Percentiles rank a stretch among this genome's conserved stretches.
phyloP scores from a whole-genome alignment of 2,797 vertebrate genomes.

The Microchirus variegatus region DNA sequence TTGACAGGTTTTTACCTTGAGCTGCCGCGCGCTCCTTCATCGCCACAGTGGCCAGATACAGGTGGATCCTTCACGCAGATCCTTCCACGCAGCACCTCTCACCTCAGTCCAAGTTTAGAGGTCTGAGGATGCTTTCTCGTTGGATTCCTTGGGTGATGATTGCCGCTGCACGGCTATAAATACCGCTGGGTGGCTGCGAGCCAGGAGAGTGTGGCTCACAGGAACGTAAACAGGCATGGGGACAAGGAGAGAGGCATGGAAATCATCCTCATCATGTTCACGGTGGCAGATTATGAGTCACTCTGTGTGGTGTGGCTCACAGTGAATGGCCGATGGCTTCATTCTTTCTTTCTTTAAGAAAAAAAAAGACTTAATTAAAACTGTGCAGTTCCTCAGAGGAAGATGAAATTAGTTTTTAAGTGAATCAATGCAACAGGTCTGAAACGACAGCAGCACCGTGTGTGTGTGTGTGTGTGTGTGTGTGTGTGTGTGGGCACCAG shows the following conservation, averaged over 20 bases:
- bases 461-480: not conserved
- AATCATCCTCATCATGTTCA: slow-evolving; percentile 47
- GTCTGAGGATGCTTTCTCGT: slow-evolving; percentile 43
- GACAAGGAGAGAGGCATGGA: slow-evolving; percentile 53
- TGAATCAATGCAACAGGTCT: slow-evolving; percentile 59
- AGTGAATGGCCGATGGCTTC: not conserved
- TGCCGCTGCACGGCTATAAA: slow-evolving; percentile 66
- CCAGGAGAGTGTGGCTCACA: slow-evolving; percentile 62
- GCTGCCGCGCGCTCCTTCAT: slow-evolving; percentile 61
- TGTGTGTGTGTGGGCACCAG: not conserved
- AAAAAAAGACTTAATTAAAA: not conserved
- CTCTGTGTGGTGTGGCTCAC: slow-evolving; percentile 15
- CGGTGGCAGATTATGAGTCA: slow-evolving; percentile 62
- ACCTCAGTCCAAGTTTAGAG: slow-evolving; percentile 54
- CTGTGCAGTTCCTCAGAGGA: not conserved
- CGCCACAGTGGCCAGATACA: slow-evolving; percentile 39
- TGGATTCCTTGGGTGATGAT: slow-evolving; percentile 67
- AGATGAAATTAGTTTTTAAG: not conserved
- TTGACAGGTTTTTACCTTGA: slow-evolving; percentile 66
- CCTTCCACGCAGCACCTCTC: slow-evolving; percentile 31
- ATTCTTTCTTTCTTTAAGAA: not conserved
- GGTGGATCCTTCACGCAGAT: slow-evolving; percentile 43
- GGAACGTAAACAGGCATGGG: slow-evolving; percentile 63
- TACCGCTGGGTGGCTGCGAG: slow-evolving; percentile 61
- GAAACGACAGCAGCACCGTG: not conserved